A percentile compares a stretch with the other conserved stretches of the same genome.
Conservation (phyloP, 2,113 vertebrate species). For the Oncorhynchus gorbuscha region DNA sequence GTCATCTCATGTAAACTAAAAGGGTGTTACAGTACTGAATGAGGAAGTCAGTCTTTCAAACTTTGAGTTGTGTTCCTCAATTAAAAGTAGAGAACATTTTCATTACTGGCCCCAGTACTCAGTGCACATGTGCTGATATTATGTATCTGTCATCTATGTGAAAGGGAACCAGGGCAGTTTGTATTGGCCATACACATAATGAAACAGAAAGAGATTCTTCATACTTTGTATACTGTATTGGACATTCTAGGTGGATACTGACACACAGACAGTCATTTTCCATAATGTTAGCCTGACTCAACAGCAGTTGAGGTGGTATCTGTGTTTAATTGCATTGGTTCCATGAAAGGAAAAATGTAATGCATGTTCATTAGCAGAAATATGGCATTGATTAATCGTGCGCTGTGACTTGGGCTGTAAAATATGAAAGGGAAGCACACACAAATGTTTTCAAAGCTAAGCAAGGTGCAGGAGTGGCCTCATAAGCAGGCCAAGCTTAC, state of each 20-base stretch:
- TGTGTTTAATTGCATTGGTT: conserved; percentile 23
- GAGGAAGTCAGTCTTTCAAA: too few species aligned
- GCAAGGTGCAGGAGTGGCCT: neutral
- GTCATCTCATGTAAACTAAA: neutral
- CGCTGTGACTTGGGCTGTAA: conserved; percentile 5
- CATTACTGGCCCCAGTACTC: neutral
- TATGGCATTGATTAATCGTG: conserved; percentile 31
- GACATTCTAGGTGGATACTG: neutral
- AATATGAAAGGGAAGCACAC: conserved; percentile 17
- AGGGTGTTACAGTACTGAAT: neutral
- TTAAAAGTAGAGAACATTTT: neutral
- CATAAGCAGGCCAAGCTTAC: neutral
- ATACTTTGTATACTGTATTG: neutral
- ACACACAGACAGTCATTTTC: conserved; percentile 5
- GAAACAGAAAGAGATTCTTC: neutral
- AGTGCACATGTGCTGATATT: conserved; percentile 1
- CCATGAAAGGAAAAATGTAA: conserved; percentile 9
- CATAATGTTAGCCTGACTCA: neutral
- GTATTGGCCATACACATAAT: neutral
- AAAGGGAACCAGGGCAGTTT: neutral
- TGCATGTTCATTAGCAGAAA: conserved; percentile 14
- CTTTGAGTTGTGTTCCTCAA: neutral
- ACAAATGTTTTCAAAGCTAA: conserved; percentile 17
- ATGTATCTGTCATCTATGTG: neutral
- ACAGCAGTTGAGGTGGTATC: conserved; percentile 4